Conservation (phyloP, 2,888 invertebrate species). For the Euzophera pinguis region DNA sequence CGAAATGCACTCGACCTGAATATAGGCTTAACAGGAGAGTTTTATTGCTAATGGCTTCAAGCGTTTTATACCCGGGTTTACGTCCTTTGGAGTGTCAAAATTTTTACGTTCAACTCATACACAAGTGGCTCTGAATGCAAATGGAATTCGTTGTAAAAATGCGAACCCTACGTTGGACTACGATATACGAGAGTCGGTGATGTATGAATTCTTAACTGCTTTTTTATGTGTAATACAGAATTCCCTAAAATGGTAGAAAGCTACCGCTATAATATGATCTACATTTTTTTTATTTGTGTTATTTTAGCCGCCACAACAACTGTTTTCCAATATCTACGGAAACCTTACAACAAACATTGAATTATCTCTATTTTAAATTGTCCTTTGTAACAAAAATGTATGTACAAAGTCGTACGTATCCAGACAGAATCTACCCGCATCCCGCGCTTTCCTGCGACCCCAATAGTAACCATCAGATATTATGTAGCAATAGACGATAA, state of each 20-base stretch:
- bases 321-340: too few species aligned
- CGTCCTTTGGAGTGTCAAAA: slow-evolving; percentile 4
- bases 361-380: too few species aligned
- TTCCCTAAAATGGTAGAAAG: not conserved
- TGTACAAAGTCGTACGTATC: too few species aligned
- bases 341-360: too few species aligned
- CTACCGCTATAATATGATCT: too few species aligned
- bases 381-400: too few species aligned
- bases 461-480: too few species aligned
- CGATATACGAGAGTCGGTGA: not conserved
- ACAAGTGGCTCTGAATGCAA: not conserved
- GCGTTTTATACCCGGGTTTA: not conserved
- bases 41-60: slow-evolving; percentile 4
- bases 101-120: slow-evolving; percentile 3
- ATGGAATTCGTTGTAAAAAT: not conserved
- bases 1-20: not conserved
- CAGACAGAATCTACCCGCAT: too few species aligned
- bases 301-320: too few species aligned
- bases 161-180: not conserved
- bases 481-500: too few species aligned
- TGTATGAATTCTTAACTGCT: slow-evolving; percentile 1
- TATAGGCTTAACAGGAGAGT: not conserved
- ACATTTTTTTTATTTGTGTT: too few species aligned
- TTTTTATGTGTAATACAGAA: not conserved
- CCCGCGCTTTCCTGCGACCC: too few species aligned